Evolutionary conservation across 1,140 invertebrate species (phyloP), one percentile per base, ranked within the genome.

Genomic region (Leptinotarsa defecta): DNA sequence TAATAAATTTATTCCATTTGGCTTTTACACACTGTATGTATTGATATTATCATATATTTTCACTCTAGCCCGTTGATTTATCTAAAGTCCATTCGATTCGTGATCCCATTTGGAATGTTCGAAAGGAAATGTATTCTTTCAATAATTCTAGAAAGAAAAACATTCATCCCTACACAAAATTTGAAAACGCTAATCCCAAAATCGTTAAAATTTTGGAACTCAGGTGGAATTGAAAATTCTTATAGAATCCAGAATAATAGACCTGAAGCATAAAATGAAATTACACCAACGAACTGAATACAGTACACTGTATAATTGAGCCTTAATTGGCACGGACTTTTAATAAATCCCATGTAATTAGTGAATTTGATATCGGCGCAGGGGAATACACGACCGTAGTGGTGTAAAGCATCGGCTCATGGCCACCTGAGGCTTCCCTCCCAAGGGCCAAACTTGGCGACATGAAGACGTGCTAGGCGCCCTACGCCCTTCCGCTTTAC

Each of bases 391-490:
- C 67, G 15, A 67, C 64, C 34, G 8, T 11, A 43, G 34, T 43
- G 34, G 34, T 43, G 34, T 43, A 43, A 43, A 43, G 67, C 43
- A 68, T 68, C 67, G 67, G 52, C 52, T 68, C 34, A 68, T 19
- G 24, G 52, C 70, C 70, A 71, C 70, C 70, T 71, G 70, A 71
- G 70, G 70, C 70, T 71, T 57, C 70, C 34, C 48, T 71, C 70
- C 70, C 70, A 71, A 49, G 70, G 70, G 70, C 57, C 49, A 71
- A 71, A 71, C 70, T 71, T 71, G 70, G 70, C 70, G 70, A 71
- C 70, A 71, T 62, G 52, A 71, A 57, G 70, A 62, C 70, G 70
- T 68, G 67, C 67, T 43, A 68, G 43, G n/a, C 64, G 67, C 67
- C 34, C 67, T 68, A 68, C 48, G 52, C 70, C 70, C 70, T 71